phyloP scores from a whole-genome alignment of 2,113 vertebrate species.

The Lepisosteus osseus region DNA sequence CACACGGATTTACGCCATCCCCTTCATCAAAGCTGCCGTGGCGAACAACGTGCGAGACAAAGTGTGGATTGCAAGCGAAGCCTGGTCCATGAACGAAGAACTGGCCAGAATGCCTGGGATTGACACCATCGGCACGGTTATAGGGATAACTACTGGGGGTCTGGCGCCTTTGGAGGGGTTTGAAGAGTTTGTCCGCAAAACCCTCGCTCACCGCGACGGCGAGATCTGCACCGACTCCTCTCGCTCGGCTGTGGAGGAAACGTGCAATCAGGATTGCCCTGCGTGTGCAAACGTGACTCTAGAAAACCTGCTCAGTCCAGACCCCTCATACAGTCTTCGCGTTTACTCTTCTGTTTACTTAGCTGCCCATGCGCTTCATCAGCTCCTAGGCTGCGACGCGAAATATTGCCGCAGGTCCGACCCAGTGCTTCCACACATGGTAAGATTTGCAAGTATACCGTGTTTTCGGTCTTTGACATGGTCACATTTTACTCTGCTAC shows the following conservation, averaged over 20 bases:
- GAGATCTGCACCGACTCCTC: not conserved
- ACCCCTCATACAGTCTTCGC: constrained; percentile 26
- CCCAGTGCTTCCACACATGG: no score
- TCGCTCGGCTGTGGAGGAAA: not conserved
- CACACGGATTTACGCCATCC: constrained; percentile 1
- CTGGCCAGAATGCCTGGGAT: constrained; percentile 2
- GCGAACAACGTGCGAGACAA: constrained; percentile 21
- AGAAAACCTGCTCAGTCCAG: constrained; percentile 7
- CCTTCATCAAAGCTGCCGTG: constrained; percentile 24
- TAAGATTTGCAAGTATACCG: no score
- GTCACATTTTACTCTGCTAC: no score
- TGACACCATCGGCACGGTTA: constrained; percentile 19
- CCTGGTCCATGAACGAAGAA: constrained; percentile 33
- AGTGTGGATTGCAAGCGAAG: constrained; percentile 38
- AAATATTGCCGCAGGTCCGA: no score
- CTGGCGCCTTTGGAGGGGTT: constrained; percentile 8
- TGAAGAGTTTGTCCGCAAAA: constrained; percentile 12
- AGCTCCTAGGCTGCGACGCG: no score
- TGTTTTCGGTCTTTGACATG: no score
- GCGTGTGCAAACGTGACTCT: constrained; percentile 1
- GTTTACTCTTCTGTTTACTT: constrained; percentile 37
- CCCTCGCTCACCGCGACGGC: not conserved
- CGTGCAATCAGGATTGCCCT: constrained; percentile 16
- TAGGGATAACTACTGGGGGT: constrained; percentile 30
- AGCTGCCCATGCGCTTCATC: constrained; percentile 35